phyloP scores from a whole-genome alignment of 2,888 invertebrate genomes.

The Eubasilissa splendida region DNA sequence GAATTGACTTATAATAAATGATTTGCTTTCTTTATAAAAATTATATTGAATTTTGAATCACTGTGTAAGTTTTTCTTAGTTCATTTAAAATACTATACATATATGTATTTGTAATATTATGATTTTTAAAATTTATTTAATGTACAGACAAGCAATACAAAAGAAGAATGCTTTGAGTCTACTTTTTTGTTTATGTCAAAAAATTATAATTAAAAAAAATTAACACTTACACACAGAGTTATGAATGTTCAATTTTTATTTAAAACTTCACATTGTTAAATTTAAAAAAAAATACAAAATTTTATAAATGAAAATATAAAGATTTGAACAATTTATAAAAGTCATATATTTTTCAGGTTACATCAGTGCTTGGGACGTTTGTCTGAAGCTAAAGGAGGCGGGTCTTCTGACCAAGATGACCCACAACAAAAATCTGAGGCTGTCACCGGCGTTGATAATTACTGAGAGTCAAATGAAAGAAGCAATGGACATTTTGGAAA shows the following conservation, averaged over 20 bases:
- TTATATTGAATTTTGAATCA: too few species aligned
- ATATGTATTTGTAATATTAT: too few species aligned
- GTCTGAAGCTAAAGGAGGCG: conserved; percentile 82
- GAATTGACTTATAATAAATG: too few species aligned
- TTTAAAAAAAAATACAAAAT: background rate
- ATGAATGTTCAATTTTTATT: background rate
- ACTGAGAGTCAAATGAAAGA: conserved; percentile 79
- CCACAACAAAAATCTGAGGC: conserved; percentile 88
- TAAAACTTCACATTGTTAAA: background rate
- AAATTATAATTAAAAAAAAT: too few species aligned
- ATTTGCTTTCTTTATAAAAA: too few species aligned
- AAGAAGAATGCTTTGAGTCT: too few species aligned
- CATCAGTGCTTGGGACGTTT: conserved; percentile 87
- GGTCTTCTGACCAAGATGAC: conserved; percentile 93
- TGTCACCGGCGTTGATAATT: conserved; percentile 89
- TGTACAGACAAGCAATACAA: too few species aligned
- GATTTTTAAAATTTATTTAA: too few species aligned
- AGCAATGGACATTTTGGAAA: conserved; percentile 80
- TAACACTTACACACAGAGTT: background rate
- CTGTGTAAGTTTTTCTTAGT: too few species aligned
- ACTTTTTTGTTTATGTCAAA: too few species aligned
- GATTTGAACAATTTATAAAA: background rate
- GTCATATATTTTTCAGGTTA: conserved; percentile 65
- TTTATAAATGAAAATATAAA: background rate
- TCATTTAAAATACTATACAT: too few species aligned